phyloP scores from a whole-genome alignment of 2,888 invertebrate genomes.

The Coenonympha arcania region DNA sequence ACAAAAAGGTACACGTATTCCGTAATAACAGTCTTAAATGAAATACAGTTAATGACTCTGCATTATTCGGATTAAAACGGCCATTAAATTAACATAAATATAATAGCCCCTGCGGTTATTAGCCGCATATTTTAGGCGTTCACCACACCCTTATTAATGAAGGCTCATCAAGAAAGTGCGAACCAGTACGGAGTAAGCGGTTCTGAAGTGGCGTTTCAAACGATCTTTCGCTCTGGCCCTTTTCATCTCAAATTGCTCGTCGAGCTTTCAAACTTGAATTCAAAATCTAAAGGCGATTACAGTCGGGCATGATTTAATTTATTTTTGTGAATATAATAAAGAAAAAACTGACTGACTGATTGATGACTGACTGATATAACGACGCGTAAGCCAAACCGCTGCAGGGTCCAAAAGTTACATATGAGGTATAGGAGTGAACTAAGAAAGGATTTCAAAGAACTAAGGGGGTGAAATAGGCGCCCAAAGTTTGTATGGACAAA shows the following conservation, averaged over 20 bases:
- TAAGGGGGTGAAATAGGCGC: too few relatives aligned
- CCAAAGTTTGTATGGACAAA: too few relatives aligned
- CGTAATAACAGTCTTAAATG: not conserved
- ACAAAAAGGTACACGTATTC: too few relatives aligned
- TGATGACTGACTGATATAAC: too few relatives aligned
- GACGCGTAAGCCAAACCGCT: too few relatives aligned
- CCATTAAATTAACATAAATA: conserved; percentile 8
- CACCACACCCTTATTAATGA: not conserved
- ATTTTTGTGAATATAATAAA: too few relatives aligned
- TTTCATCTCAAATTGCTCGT: conserved; percentile 7
- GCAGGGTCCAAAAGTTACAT: too few relatives aligned
- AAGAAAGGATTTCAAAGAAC: too few relatives aligned
- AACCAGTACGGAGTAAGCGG: conserved; percentile 2
- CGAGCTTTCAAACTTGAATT: not conserved
- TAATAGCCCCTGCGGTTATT: conserved; percentile 6
- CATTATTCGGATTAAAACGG: conserved; percentile 7
- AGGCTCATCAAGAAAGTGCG: conserved; percentile 7
- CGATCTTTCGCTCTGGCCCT: too few relatives aligned
- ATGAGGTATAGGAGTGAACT: too few relatives aligned
- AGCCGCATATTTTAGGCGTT: conserved; percentile 6
- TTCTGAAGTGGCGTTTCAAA: conserved; percentile 5
- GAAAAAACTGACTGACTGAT: too few relatives aligned
- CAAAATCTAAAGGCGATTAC: not conserved
- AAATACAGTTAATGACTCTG: not conserved
- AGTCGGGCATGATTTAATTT: not conserved